Percentiles rank a stretch among this genome's conserved stretches.
These are phyloP conservation scores for Tribolium madens DNA, from an alignment of 1,140 invertebrate species.

Conservation along the genomic window DNA sequence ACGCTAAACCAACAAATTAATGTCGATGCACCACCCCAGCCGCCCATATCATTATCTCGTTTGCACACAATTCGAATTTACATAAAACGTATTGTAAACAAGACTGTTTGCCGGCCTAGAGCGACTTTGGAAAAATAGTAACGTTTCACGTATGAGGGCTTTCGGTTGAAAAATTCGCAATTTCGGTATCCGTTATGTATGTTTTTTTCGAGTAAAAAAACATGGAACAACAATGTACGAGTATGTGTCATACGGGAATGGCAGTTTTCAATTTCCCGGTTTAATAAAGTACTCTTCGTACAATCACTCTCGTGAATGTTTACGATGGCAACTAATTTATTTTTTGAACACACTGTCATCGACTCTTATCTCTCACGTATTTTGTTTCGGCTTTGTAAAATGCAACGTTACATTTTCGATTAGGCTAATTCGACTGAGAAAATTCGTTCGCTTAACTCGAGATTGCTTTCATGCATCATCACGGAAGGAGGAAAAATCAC, in stretches of 20 bases:
- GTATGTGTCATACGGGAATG: conserved; percentile 43
- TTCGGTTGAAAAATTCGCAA: neutral
- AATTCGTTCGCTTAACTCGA: conserved; percentile 6
- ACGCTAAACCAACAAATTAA: conserved; percentile 15
- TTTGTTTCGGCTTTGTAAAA: conserved; percentile 11
- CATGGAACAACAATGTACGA: conserved; percentile 38
- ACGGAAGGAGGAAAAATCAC: neutral
- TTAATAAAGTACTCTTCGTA: conserved; percentile 42
- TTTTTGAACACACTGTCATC: conserved; percentile 38
- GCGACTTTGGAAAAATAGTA: neutral
- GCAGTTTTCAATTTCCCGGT: conserved; percentile 43
- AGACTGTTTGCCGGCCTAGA: neutral
- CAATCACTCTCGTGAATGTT: conserved; percentile 40
- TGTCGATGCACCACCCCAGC: neutral
- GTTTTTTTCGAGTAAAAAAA: conserved; percentile 5
- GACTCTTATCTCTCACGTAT: conserved; percentile 17
- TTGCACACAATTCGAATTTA: neutral
- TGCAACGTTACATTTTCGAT: conserved; percentile 11
- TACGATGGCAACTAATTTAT: conserved; percentile 45
- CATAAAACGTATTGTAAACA: neutral
- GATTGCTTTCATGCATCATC: conserved; percentile 18
- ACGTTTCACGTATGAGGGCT: neutral
- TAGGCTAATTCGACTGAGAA: conserved; percentile 24
- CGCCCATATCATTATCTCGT: neutral
- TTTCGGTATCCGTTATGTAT: conserved; percentile 11